Conservation (phyloP, 2,113 vertebrate genomes). For the mouse (Mus musculus) region DNA sequence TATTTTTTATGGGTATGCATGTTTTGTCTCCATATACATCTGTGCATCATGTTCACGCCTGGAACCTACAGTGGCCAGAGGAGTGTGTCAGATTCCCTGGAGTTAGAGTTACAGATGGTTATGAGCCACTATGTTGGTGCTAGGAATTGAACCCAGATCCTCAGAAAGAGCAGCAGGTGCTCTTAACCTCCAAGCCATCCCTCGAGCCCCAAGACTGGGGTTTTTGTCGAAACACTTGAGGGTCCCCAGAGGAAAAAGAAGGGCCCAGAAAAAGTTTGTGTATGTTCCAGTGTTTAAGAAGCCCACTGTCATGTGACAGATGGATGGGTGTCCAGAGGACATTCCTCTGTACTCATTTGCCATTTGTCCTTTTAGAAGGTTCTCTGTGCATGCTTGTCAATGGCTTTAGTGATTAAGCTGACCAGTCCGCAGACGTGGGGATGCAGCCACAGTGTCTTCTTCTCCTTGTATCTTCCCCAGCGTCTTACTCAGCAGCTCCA, state of each 20-base stretch:
- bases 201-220: neutral
- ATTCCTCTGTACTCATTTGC: neutral
- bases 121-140: neutral
- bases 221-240: neutral
- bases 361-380: neutral
- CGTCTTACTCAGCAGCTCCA: slow-evolving; percentile 63
- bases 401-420: neutral
- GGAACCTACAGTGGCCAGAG: neutral
- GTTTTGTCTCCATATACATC: neutral
- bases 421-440: neutral
- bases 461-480: slow-evolving; percentile 60
- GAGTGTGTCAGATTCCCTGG: neutral
- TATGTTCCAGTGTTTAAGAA: neutral
- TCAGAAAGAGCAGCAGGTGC: neutral
- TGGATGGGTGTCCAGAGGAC: neutral
- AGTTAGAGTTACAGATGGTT: neutral
- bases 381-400: neutral
- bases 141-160: neutral
- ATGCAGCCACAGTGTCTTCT: slow-evolving; percentile 54
- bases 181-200: neutral
- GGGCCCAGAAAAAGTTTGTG: neutral
- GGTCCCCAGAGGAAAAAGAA: neutral
- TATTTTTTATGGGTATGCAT: neutral
- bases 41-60: neutral
- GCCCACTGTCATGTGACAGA: neutral